These are phyloP conservation scores for Camponotus fellah DNA, from an alignment of 2,888 invertebrate genomes.

Conservation along the genomic window DNA sequence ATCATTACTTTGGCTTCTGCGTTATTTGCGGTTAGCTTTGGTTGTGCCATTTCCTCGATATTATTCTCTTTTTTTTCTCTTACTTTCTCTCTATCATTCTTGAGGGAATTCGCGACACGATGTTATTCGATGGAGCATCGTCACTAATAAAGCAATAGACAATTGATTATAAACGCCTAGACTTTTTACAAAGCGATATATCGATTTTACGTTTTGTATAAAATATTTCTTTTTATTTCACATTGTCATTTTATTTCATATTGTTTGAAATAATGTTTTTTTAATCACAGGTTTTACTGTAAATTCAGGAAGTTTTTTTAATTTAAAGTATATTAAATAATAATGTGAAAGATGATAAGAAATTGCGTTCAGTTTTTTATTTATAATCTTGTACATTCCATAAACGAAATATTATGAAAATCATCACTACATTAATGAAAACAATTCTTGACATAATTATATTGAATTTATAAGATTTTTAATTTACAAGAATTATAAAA, in stretches of 20 bases:
- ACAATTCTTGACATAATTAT: not conserved
- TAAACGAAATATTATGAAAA: not conserved
- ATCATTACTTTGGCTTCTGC: constrained; percentile 59
- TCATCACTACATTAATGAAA: not conserved
- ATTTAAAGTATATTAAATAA: not conserved
- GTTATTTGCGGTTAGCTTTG: constrained; percentile 41
- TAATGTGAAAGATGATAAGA: not conserved
- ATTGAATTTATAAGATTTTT: not conserved
- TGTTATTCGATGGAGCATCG: constrained; percentile 17
- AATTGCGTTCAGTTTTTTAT: not conserved
- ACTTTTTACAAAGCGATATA: constrained; percentile 15
- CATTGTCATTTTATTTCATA: not conserved
- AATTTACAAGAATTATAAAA: not conserved
- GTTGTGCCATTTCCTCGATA: constrained; percentile 47
- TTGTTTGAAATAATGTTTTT: not conserved
- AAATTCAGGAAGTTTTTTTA: not conserved
- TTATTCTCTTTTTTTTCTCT: constrained; percentile 32
- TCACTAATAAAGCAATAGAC: constrained; percentile 17
- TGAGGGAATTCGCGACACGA: not conserved
- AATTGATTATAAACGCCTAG: not conserved
- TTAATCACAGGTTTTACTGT: not conserved
- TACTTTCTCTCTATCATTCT: not conserved
- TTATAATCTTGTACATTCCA: not conserved
- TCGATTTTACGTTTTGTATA: not conserved
- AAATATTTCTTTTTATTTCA: not conserved